These are phyloP conservation scores for Terrapene triunguis DNA, from an alignment of 2,113 vertebrate genomes.

Conservation along the genomic window DNA sequence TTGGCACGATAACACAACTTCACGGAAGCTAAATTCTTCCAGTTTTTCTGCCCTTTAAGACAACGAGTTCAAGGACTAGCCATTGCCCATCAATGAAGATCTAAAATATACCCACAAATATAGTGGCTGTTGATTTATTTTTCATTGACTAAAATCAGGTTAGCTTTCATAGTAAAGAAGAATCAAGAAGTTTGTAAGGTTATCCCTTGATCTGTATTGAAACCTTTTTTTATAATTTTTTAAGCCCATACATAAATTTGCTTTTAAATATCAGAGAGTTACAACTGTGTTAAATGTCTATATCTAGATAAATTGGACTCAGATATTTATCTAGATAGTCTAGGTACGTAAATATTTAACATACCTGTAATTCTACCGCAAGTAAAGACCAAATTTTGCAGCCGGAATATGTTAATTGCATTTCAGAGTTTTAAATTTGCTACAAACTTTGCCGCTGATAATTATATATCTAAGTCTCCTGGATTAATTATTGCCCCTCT, in stretches of 20 bases:
- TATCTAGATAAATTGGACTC: neutral
- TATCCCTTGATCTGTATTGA: neutral
- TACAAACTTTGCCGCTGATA: neutral
- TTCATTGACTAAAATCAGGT: neutral
- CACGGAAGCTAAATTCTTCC: neutral
- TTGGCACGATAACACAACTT: neutral
- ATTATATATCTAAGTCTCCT: neutral
- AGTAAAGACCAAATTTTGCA: neutral
- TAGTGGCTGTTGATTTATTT: conserved; percentile 50
- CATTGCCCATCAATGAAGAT: neutral
- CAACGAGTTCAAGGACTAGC: conserved; percentile 11
- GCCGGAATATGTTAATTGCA: fast-evolving
- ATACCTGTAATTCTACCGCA: fast-evolving
- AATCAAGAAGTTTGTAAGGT: neutral
- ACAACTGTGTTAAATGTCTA: neutral
- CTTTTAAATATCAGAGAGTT: neutral
- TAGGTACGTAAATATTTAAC: neutral
- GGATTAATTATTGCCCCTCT: neutral
- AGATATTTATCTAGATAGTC: neutral
- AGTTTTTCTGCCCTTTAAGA: neutral
- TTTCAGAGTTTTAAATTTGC: neutral
- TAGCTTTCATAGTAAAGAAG: conserved; percentile 52
- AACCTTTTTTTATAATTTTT: neutral
- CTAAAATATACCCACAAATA: conserved; percentile 5
- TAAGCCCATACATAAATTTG: neutral